phyloP scores from a whole-genome alignment of 2,113 vertebrate genomes.

The Apteryx owenii region DNA sequence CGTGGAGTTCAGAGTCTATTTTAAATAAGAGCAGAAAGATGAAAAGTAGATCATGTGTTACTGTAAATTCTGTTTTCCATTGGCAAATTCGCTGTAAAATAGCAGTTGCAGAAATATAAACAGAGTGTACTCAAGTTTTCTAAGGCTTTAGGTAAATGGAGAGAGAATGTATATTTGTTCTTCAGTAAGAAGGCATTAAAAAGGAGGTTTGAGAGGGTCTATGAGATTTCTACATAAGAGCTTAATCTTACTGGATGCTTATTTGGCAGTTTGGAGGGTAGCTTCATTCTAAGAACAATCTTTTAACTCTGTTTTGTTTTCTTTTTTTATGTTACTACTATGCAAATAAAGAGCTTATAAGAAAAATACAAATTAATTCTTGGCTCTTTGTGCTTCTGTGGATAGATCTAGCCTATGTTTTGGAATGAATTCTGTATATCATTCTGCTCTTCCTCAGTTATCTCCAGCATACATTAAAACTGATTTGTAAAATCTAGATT shows the following conservation, averaged over 20 bases:
- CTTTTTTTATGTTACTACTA: neutral
- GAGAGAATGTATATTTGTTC: neutral
- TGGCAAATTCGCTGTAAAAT: neutral
- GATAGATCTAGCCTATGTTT: neutral
- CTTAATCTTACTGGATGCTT: neutral
- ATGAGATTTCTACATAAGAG: neutral
- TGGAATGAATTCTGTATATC: neutral
- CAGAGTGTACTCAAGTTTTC: accelerated
- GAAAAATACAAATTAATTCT: neutral
- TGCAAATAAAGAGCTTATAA: neutral
- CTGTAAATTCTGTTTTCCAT: neutral
- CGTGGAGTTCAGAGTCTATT: neutral
- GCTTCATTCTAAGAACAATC: neutral
- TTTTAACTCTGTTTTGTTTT: no score
- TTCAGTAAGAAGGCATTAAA: neutral
- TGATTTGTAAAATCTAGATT: neutral
- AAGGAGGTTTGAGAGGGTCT: neutral
- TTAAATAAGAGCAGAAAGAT: neutral
- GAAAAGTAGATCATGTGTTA: neutral
- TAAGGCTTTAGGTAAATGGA: neutral
- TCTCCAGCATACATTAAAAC: no score
- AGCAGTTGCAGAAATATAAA: neutral
- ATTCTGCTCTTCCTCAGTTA: neutral
- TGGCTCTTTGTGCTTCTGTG: neutral
- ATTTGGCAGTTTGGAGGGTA: neutral